These are phyloP conservation scores for Rhyzopertha dominica DNA, from an alignment of 1,140 invertebrate genomes.

Conservation along the genomic window DNA sequence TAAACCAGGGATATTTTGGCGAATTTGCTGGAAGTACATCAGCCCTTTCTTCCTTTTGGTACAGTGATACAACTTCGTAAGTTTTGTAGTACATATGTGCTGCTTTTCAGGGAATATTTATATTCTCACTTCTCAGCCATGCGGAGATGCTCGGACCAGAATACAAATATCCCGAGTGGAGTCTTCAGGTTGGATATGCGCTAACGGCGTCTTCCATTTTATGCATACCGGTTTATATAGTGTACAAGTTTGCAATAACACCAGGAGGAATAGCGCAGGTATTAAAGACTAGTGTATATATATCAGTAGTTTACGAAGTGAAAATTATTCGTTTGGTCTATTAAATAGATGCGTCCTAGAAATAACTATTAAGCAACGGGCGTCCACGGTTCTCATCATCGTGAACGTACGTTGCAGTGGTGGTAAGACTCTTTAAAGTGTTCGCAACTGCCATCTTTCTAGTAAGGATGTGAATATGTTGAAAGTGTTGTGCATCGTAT, in stretches of 20 bases:
- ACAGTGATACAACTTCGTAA: conserved; percentile 16
- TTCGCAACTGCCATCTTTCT: no score
- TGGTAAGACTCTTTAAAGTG: no score
- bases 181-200: conserved; percentile 83
- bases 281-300: no score
- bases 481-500: no score
- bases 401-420: no score
- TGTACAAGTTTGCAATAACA: conserved; percentile 74
- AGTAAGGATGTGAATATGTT: no score
- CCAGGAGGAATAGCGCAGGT: conserved; percentile 68
- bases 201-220: conserved; percentile 88
- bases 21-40: conserved; percentile 88
- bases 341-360: no score
- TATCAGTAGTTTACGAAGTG: no score
- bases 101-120: conserved; percentile 74
- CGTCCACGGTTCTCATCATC: no score
- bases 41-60: conserved; percentile 78
- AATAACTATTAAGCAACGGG: no score
- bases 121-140: conserved; percentile 83
- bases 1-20: conserved; percentile 83
- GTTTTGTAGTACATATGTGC: conserved; percentile 14
- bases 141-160: conserved; percentile 82
- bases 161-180: conserved; percentile 86
- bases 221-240: conserved; percentile 84
- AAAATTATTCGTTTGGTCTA: no score